A percentile compares a stretch with the other conserved stretches of the same genome.
Evolutionary conservation across 2,797 vertebrate genomes (phyloP).

Genomic region (Esox lucius): DNA sequence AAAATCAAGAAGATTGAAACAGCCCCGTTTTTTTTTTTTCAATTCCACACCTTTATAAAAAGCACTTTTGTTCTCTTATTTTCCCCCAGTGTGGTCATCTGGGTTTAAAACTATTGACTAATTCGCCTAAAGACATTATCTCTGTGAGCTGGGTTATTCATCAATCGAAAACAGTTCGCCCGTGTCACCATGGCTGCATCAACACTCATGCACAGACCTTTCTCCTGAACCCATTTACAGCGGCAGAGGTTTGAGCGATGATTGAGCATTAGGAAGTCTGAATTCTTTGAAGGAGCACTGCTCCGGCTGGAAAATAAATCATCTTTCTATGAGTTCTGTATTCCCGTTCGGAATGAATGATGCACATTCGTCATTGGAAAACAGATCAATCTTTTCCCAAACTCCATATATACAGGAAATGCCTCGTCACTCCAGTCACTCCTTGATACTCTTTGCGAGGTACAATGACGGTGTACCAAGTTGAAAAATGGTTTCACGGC

Average conservation of each 20-base stretch:
- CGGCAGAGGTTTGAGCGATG: not conserved
- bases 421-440: slow-evolving; percentile 21
- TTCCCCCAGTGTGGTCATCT: not conserved
- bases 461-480: not conserved
- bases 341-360: slow-evolving; percentile 53
- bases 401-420: slow-evolving; percentile 53
- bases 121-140: not conserved
- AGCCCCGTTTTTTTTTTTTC: not conserved
- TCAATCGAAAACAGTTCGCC: not conserved
- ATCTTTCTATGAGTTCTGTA: not conserved
- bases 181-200: not conserved
- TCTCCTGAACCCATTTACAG: not conserved
- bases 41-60: not conserved
- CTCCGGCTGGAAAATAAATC: not conserved
- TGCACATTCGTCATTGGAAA: slow-evolving; percentile 50
- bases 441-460: not conserved
- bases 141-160: not conserved
- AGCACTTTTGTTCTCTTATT: not conserved
- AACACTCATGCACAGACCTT: not conserved
- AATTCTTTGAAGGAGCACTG: not conserved
- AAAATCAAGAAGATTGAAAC: not conserved
- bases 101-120: not conserved
- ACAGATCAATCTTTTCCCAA: slow-evolving; percentile 51
- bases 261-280: not conserved
- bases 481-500: not conserved